Conservation (phyloP, 2,113 vertebrate species). For the Sander vitreus region DNA sequence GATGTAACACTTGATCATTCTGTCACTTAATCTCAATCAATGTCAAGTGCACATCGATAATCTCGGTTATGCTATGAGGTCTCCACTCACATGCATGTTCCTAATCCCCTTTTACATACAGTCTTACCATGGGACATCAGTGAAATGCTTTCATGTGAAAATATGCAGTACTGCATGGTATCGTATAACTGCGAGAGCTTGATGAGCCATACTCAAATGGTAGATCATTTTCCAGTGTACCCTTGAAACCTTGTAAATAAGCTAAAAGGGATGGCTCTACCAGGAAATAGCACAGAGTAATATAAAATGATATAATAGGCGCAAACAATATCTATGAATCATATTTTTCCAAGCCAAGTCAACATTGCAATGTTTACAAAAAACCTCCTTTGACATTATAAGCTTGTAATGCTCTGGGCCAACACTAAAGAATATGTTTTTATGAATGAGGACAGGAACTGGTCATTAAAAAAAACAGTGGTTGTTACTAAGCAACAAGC, state of each 20-base stretch:
- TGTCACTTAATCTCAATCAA: conserved; percentile 10
- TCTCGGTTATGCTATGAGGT: background rate
- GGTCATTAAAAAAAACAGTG: conserved; percentile 34
- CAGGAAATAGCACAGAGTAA: conserved; percentile 11
- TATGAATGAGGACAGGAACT: conserved; percentile 67
- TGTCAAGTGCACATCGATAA: conserved; percentile 28
- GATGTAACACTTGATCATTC: background rate
- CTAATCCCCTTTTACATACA: conserved; percentile 38
- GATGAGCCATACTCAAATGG: conserved; percentile 14
- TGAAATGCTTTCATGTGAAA: conserved; percentile 50
- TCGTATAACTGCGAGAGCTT: conserved; percentile 2
- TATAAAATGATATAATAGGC: background rate
- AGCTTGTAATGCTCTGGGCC: conserved; percentile 20
- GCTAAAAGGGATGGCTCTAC: conserved; percentile 2
- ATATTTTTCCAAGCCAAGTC: conserved; percentile 6
- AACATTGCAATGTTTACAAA: conserved; percentile 9
- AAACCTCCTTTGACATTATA: conserved; percentile 3
- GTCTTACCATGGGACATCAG: background rate
- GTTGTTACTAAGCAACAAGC: conserved; percentile 79
- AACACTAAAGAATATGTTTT: conserved; percentile 40
- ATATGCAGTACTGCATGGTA: conserved; percentile 20
- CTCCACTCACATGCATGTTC: background rate
- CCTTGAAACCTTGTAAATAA: conserved; percentile 19
- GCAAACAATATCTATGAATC: conserved; percentile 20
- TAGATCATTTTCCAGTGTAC: background rate